Evolutionary conservation across 2,888 invertebrate genomes (phyloP), one percentile per base, ranked within the genome.

Genomic region (Taphrorychus bicolor): DNA sequence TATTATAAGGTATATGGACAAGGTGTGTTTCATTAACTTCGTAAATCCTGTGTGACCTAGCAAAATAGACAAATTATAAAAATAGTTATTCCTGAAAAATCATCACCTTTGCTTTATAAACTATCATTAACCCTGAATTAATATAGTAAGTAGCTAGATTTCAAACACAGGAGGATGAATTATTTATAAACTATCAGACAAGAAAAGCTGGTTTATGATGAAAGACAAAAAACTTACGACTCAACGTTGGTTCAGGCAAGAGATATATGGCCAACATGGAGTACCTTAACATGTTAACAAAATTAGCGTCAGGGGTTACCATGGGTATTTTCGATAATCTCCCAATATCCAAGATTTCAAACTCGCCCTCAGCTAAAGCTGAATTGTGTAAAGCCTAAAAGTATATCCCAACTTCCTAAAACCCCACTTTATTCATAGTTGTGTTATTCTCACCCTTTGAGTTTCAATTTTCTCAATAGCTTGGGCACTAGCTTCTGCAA

Each of bases 221-320:
- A 3, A 3, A 32, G 11, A 9, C 48, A n/a, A 48, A 17, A 17
- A 32, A 82, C 86, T 82, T 82, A 91, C 91, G 89, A 76, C 90
- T 88, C 81, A 88, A 87, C 73, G 90, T 90, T 78, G 90, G 88
- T 78, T 91, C 91, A 11, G 92, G 92, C 67, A 93, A 82, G 60
- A 92, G 83, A 64, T 91, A 88, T 59, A 91, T 83, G 3, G 91
- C 90, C 68, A 93, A 82, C 83, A 92, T 88, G 19, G 92, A 92
- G 80, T 91, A 90, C 70, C 91, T 83, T 40, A 93, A 81, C 87
- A 93, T 89, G 82, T 91, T 91, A 62, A 93, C 87, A 79, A 93
- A 89, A 77, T 88, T 88, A 22, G 87, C 86, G 79, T 91, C 91
- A 2, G 91, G 87, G 54, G 86, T 86, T 24, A 88, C 85, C 84